Conservation (phyloP, 2,113 vertebrate species). For the Addax nasomaculatus region DNA sequence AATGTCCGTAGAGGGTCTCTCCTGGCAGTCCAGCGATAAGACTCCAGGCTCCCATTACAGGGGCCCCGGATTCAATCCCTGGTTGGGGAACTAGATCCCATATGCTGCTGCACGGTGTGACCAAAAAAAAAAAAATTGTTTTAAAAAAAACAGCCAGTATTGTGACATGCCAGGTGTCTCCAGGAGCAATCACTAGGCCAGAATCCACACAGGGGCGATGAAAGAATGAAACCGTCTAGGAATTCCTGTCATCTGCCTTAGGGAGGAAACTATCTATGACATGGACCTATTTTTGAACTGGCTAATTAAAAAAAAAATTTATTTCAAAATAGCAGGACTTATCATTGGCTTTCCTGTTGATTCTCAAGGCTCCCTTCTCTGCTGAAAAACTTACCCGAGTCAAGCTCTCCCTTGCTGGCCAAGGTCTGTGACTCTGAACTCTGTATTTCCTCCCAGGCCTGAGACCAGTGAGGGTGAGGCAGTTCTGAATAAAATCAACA, state of each 20-base stretch:
- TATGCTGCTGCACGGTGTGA: background rate
- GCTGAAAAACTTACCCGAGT: background rate
- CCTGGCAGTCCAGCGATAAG: background rate
- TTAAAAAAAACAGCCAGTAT: background rate
- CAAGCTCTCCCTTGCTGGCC: background rate
- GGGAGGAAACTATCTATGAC: background rate
- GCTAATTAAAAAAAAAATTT: background rate
- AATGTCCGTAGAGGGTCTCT: background rate
- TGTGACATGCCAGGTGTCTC: background rate
- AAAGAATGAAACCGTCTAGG: background rate
- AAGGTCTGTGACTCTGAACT: background rate
- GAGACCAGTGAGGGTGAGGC: background rate
- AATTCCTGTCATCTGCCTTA: background rate
- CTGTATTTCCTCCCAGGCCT: background rate
- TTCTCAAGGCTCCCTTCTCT: background rate
- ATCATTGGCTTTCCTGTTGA: background rate
- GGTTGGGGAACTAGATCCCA: background rate
- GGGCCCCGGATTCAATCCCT: background rate
- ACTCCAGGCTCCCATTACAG: background rate
- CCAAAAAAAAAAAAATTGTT: background rate
- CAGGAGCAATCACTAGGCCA: background rate
- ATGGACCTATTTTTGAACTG: background rate
- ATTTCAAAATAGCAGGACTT: background rate
- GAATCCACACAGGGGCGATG: background rate
- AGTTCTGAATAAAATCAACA: background rate